Evolutionary conservation across 1,140 invertebrate genomes (phyloP), one percentile per base, ranked within the genome.

Genomic region (Dinothrombium tinctorium): DNA sequence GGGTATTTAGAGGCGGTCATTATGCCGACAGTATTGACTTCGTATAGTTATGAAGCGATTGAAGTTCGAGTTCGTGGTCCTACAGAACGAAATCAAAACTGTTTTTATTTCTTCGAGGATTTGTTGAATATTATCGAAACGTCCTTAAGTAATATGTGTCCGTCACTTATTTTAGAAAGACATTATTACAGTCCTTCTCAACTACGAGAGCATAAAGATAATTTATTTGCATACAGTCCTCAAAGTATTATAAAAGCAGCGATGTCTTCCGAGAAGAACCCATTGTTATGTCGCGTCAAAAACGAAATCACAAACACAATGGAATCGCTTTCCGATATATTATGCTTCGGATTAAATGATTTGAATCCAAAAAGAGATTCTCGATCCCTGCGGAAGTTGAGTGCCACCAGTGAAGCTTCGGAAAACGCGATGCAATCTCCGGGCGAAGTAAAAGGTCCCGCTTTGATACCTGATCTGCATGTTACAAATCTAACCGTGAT

Each of bases 21-120:
- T 11, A 35, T 33, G 6, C 19, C 33, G 9, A 23, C 24, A n/a
- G 33, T 32, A 12, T 3, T 42, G 4, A n/a, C 25, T 21, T 38
- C 37, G 5, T n/a, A 25, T 2, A n/a, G 26, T 26, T 38, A 25
- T n/a, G 40, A 45, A 12, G 39, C 31, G 17, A 62, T 75, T 21
- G 74, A 79, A 54, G 62, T 81, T 15, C 73, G 71, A 63, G 69
- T 79, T 15, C 62, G 77, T 6, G 76, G 76, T 26, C 33, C 40
- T 8, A 15, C 11, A 28, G 14, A 24, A 2, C 29, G 25, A 20
- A 15, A 24, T 9, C 15, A 14, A 15, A 40, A 45, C 6, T 22
- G 17, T 28, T 45, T 45, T 23, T 20, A 25, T 17, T 45, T 45
- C 15, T 38, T 42, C 26, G 21, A 74, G 52, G 72, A 79, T 51